Evolutionary conservation across 2,113 vertebrate genomes (phyloP).

Genomic region (Oreochromis aureus): DNA sequence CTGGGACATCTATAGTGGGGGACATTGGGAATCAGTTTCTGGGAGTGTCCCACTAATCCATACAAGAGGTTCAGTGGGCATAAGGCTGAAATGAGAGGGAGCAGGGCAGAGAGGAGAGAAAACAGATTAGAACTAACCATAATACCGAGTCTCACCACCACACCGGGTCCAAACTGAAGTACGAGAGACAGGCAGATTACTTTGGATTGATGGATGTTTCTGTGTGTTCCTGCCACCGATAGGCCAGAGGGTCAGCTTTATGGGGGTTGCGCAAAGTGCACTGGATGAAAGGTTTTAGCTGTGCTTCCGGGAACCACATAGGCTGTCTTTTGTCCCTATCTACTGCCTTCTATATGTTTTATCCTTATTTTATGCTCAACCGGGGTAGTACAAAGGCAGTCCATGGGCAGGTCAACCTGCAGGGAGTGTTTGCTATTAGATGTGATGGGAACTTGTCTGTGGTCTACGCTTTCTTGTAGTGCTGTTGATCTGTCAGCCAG

Average conservation of each 20-base stretch:
- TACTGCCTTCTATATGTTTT: neutral
- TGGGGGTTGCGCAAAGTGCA: neutral
- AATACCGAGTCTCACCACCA: slow-evolving; percentile 10
- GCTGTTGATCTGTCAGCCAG: neutral
- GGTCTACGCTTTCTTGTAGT: neutral
- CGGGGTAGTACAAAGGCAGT: neutral
- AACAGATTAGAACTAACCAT: slow-evolving; percentile 41
- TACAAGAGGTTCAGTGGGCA: slow-evolving; percentile 9
- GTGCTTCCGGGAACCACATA: neutral
- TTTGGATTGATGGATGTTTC: slow-evolving; percentile 22
- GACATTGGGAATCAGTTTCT: slow-evolving; percentile 1
- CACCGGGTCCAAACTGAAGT: neutral
- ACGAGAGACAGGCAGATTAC: slow-evolving; percentile 27
- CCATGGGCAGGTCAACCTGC: neutral
- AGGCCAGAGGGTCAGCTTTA: neutral
- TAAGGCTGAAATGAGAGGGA: slow-evolving; percentile 29
- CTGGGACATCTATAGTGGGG: neutral
- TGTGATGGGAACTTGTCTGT: neutral
- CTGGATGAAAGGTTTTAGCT: neutral
- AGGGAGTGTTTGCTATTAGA: neutral
- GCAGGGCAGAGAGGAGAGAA: slow-evolving; percentile 10
- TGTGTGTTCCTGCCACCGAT: neutral
- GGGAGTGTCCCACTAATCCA: slow-evolving; percentile 34
- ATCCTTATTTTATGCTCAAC: neutral
- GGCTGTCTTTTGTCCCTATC: neutral